Conservation (phyloP, 2,797 vertebrate genomes). For the Anabas testudineus region DNA sequence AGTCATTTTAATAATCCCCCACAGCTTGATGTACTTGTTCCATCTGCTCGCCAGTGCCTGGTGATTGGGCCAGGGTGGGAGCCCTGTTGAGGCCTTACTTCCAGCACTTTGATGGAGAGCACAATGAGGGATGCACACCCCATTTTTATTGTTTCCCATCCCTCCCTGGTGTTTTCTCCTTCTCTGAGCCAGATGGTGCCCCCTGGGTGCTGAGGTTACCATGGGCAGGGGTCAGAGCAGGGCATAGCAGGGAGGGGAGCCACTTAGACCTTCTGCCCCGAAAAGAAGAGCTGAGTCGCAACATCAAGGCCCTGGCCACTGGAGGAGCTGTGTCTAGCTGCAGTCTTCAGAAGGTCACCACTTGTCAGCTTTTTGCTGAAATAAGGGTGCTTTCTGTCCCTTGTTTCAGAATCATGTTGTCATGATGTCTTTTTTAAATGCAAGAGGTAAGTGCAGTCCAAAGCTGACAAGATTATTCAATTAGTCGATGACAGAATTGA, state of each 20-base stretch:
- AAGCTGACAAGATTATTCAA: too few relatives aligned
- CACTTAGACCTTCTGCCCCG: constrained; percentile 76
- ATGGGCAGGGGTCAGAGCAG: constrained; percentile 78
- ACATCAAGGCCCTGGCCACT: constrained; percentile 76
- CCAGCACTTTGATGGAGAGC: constrained; percentile 85
- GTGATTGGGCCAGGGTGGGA: constrained; percentile 77
- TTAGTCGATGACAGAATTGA: constrained; percentile 55
- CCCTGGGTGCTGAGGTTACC: constrained; percentile 81
- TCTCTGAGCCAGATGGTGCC: constrained; percentile 85
- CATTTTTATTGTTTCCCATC: constrained; percentile 77
- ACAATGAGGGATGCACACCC: constrained; percentile 81
- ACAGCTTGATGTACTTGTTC: constrained; percentile 91
- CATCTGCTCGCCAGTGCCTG: constrained; percentile 87
- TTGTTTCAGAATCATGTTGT: constrained; percentile 44
- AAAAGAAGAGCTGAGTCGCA: constrained; percentile 73
- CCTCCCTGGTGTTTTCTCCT: constrained; percentile 71
- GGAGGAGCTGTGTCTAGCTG: constrained; percentile 61
- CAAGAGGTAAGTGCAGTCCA: constrained; percentile 43
- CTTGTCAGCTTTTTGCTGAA: constrained; percentile 57
- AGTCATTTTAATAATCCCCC: constrained; percentile 91
- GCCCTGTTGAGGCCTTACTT: constrained; percentile 78
- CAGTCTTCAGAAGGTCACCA: constrained; percentile 55
- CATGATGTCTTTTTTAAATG: constrained; percentile 47
- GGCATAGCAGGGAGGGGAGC: constrained; percentile 73
- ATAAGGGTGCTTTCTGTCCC: constrained; percentile 43